Conservation (phyloP, 2,113 vertebrate genomes). For the Rhombomys opimus region DNA sequence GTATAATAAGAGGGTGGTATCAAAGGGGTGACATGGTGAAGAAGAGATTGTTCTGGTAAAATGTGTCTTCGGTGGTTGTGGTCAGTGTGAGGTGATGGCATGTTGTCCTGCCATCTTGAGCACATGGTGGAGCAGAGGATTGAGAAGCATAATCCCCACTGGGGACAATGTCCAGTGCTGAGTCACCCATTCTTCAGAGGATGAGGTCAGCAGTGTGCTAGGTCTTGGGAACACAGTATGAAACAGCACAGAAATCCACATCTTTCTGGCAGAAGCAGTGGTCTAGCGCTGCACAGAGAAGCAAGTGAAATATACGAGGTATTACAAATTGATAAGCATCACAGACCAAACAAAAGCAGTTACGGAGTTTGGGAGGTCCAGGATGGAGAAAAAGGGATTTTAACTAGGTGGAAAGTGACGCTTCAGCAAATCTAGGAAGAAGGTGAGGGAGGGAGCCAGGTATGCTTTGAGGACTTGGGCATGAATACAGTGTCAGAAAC, state of each 20-base stretch:
- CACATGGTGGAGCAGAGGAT: background rate
- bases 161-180: background rate
- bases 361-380: background rate
- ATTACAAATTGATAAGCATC: background rate
- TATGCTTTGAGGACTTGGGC: background rate
- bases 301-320: background rate
- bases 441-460: background rate
- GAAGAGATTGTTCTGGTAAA: background rate
- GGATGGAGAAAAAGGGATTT: background rate
- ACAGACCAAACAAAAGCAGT: background rate
- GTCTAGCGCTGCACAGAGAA: background rate
- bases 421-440: background rate
- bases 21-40: background rate
- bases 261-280: background rate
- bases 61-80: background rate
- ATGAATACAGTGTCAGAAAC: background rate
- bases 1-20: background rate
- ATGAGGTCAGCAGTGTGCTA: background rate
- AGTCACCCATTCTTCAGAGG: background rate
- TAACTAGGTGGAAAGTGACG: background rate
- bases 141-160: background rate
- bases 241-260: background rate
- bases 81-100: background rate
- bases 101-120: background rate
- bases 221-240: background rate